A percentile compares a stretch with the other conserved stretches of the same genome.
Conservation (phyloP, 2,888 invertebrate species). For the Chloroclystis v-ata region DNA sequence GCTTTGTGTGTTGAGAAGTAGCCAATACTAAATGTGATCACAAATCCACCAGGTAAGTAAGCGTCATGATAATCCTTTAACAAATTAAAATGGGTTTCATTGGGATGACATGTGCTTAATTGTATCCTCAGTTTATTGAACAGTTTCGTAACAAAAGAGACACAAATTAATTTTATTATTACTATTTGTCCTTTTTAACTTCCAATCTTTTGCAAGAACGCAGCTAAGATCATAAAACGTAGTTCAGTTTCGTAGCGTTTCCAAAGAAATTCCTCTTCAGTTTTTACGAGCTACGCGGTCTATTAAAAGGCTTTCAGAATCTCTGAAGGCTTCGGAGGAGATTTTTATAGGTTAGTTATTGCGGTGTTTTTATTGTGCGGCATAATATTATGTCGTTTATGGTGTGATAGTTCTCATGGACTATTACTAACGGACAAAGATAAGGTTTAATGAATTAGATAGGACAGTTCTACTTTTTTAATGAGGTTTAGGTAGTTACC, state of each 20-base stretch:
- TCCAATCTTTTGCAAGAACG: not conserved
- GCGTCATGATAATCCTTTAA: too few relatives aligned
- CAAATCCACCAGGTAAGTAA: too few relatives aligned
- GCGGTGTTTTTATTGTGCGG: constrained; percentile 39
- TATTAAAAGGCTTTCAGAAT: constrained; percentile 46
- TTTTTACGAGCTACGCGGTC: constrained; percentile 49
- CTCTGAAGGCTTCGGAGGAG: constrained; percentile 11
- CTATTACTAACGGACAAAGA: constrained; percentile 1
- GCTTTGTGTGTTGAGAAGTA: too few relatives aligned
- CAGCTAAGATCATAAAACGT: constrained; percentile 34
- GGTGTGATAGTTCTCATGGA: constrained; percentile 4
- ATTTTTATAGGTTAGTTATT: constrained; percentile 44
- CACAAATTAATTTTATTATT: too few relatives aligned
- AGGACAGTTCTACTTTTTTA: not conserved
- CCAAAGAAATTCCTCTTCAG: constrained; percentile 47
- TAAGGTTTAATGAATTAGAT: not conserved
- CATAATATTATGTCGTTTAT: constrained; percentile 19
- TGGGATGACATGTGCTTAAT: too few relatives aligned
- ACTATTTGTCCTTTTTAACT: too few relatives aligned
- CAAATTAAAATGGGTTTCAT: too few relatives aligned
- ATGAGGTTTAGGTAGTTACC: too few relatives aligned
- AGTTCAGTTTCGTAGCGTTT: constrained; percentile 40
- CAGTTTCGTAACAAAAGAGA: too few relatives aligned
- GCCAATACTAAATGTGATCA: too few relatives aligned
- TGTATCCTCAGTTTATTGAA: too few relatives aligned